Conservation (phyloP, 2,113 vertebrate species). For the Corvus cornix region DNA sequence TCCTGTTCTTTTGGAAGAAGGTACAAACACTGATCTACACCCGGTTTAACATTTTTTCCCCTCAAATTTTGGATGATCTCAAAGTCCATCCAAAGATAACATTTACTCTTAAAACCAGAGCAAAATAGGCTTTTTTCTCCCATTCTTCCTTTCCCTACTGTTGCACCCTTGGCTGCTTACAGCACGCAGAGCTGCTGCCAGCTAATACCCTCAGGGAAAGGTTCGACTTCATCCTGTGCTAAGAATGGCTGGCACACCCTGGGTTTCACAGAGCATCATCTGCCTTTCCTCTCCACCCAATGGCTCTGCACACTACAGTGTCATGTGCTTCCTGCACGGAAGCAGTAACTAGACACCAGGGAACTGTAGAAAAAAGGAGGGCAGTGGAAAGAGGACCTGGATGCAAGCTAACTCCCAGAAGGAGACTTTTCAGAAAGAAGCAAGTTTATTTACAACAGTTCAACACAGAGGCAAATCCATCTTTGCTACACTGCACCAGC, state of each 20-base stretch:
- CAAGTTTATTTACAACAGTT: constrained; percentile 24
- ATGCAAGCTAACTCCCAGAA: not conserved
- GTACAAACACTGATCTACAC: not conserved
- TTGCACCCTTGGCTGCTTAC: not conserved
- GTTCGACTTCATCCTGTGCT: not conserved
- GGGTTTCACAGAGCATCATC: constrained; percentile 5
- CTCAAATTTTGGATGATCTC: not conserved
- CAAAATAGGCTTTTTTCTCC: not conserved
- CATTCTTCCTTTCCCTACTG: not conserved
- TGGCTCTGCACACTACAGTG: not conserved
- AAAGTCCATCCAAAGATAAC: not conserved
- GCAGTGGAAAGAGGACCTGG: constrained; percentile 33
- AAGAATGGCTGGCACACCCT: not conserved
- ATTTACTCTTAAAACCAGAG: not conserved
- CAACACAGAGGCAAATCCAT: not conserved
- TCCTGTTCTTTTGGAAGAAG: not conserved
- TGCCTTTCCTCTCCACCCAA: not conserved
- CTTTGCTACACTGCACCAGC: not conserved
- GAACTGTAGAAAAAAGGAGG: not conserved
- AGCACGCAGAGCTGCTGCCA: not conserved
- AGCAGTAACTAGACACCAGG: not conserved
- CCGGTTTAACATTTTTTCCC: not conserved
- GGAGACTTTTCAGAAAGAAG: constrained; percentile 72
- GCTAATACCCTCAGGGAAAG: not conserved
- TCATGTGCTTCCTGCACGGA: not conserved